These are phyloP conservation scores for Nestor notabilis DNA, from an alignment of 2,113 vertebrate species.

Conservation along the genomic window DNA sequence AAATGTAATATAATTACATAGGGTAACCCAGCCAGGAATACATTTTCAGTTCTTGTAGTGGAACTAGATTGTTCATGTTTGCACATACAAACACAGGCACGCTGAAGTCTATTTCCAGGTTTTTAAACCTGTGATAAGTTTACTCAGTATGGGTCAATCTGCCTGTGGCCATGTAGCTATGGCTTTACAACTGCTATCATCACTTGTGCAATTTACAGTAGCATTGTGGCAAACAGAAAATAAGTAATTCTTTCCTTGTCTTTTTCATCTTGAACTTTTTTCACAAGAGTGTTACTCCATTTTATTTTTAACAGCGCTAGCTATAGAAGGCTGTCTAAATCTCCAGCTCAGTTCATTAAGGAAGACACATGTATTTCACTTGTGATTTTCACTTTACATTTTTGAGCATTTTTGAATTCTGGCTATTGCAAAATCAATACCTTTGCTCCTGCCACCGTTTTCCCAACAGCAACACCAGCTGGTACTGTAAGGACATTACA, in stretches of 20 bases:
- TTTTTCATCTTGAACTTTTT: neutral
- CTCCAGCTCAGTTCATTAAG: neutral
- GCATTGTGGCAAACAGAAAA: neutral
- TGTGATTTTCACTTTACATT: neutral
- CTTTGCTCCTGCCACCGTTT: neutral
- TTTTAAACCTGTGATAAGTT: neutral
- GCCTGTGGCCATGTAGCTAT: neutral
- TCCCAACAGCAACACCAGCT: neutral
- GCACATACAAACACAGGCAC: neutral
- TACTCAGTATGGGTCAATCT: slow-evolving; percentile 3
- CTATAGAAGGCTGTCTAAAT: neutral
- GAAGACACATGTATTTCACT: neutral
- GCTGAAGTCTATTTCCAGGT: neutral
- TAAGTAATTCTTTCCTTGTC: neutral
- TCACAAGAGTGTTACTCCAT: neutral
- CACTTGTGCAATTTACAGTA: neutral
- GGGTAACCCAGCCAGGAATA: neutral
- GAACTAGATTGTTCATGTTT: neutral
- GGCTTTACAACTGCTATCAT: neutral
- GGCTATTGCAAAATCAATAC: neutral
- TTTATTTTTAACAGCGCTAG: neutral
- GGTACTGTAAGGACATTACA: neutral
- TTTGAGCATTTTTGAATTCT: neutral
- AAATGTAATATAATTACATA: neutral
- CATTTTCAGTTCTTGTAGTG: neutral